These are phyloP conservation scores for Lepus americanus DNA, from an alignment of 2,113 vertebrate genomes.

Conservation along the genomic window DNA sequence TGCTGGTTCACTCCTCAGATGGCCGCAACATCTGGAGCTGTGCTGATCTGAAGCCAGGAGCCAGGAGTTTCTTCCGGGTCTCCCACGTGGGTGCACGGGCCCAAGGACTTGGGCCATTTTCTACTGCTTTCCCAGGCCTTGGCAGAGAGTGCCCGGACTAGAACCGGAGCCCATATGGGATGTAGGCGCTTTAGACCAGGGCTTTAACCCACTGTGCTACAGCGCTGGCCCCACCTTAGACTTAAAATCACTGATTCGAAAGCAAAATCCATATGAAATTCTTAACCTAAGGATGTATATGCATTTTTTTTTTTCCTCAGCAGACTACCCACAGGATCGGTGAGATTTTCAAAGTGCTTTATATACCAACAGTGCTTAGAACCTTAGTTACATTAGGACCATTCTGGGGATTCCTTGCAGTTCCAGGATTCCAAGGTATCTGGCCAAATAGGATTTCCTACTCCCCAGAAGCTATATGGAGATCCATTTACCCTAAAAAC, in stretches of 20 bases:
- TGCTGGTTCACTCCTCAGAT: no score
- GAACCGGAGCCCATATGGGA: no score
- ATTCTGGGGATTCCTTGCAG: not conserved
- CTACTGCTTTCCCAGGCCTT: no score
- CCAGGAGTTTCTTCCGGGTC: no score
- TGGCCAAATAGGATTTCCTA: not conserved
- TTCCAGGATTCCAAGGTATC: not conserved
- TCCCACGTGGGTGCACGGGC: no score
- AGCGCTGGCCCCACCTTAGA: not conserved
- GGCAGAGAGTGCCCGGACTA: no score
- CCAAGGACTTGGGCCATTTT: no score
- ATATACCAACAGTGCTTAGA: not conserved
- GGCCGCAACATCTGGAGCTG: no score
- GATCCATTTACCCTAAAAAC: not conserved
- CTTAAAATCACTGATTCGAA: conserved; percentile 12
- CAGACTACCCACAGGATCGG: not conserved
- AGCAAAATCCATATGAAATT: not conserved
- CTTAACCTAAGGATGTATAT: not conserved
- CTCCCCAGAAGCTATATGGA: not conserved
- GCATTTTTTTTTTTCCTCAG: not conserved
- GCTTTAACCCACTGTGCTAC: not conserved
- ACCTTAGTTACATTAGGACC: not conserved
- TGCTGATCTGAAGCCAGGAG: no score
- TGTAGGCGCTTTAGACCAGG: no score
- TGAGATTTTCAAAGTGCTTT: not conserved